These are phyloP conservation scores for Scaeva pyrastri DNA, from an alignment of 2,888 invertebrate species.

Conservation along the genomic window DNA sequence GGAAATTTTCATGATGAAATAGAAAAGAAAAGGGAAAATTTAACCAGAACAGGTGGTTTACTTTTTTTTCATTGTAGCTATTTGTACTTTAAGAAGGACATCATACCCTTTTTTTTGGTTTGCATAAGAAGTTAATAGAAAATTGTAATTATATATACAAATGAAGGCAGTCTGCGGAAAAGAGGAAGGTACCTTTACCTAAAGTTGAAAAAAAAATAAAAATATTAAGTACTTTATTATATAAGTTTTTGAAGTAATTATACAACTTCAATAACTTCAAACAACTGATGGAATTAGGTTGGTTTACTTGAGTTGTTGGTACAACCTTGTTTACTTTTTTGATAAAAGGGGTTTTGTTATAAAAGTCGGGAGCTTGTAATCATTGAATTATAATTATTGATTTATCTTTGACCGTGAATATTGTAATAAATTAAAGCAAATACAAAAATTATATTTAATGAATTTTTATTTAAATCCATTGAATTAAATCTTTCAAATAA, in stretches of 20 bases:
- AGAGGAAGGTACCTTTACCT: not conserved
- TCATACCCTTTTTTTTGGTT: not conserved
- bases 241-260: not conserved
- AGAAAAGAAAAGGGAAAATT: not conserved
- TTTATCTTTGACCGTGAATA: too few species aligned
- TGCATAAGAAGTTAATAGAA: not conserved
- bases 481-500: too few species aligned
- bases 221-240: not conserved
- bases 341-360: too few species aligned
- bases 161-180: not conserved
- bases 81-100: not conserved
- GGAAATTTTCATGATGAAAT: not conserved
- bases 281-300: too few species aligned
- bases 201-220: not conserved
- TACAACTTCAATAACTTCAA: not conserved
- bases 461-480: too few species aligned
- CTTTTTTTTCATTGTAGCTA: not conserved
- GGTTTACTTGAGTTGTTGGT: too few species aligned
- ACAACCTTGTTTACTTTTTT: too few species aligned
- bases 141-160: conserved; percentile 11
- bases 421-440: too few species aligned
- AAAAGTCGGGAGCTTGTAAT: too few species aligned
- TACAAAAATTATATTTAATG: too few species aligned
- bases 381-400: too few species aligned
- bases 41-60: not conserved